These are phyloP conservation scores for Boloria euphrosyne DNA, from an alignment of 2,888 invertebrate species.

Conservation along the genomic window DNA sequence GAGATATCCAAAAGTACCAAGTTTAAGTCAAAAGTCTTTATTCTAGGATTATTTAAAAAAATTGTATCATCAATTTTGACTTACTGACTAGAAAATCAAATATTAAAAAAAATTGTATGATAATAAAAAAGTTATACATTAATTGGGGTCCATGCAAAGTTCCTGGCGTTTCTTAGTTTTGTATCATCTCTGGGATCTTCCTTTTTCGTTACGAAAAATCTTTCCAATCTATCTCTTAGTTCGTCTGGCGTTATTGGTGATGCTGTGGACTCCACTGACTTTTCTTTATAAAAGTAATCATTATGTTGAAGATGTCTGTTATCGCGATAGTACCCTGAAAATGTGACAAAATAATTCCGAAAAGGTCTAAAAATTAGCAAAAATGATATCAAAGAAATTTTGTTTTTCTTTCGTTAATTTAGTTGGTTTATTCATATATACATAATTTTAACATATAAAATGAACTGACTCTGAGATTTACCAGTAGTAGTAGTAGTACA, in stretches of 20 bases:
- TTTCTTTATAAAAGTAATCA: slow-evolving; percentile 67
- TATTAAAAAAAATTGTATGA: not conserved
- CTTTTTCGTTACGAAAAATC: slow-evolving; percentile 76
- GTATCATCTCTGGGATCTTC: slow-evolving; percentile 55
- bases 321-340: slow-evolving; percentile 60
- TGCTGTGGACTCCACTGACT: slow-evolving; percentile 65
- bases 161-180: slow-evolving; percentile 67
- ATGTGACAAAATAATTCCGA: slow-evolving; percentile 13
- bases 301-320: slow-evolving; percentile 60
- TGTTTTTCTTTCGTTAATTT: too few relatives aligned
- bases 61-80: not conserved
- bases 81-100: slow-evolving; percentile 15
- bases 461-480: too few relatives aligned
- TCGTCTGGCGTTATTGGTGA: slow-evolving; percentile 79
- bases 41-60: not conserved
- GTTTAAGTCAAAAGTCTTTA: too few relatives aligned
- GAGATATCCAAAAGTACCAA: too few relatives aligned
- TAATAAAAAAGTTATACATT: slow-evolving; percentile 47
- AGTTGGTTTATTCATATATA: too few relatives aligned
- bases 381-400: not conserved
- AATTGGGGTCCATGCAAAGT: slow-evolving; percentile 74
- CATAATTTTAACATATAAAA: too few relatives aligned
- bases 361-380: not conserved
- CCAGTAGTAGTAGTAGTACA: too few relatives aligned
- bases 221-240: slow-evolving; percentile 73